Conservation (phyloP, 2,888 invertebrate genomes). For the Rotaria sp. region DNA sequence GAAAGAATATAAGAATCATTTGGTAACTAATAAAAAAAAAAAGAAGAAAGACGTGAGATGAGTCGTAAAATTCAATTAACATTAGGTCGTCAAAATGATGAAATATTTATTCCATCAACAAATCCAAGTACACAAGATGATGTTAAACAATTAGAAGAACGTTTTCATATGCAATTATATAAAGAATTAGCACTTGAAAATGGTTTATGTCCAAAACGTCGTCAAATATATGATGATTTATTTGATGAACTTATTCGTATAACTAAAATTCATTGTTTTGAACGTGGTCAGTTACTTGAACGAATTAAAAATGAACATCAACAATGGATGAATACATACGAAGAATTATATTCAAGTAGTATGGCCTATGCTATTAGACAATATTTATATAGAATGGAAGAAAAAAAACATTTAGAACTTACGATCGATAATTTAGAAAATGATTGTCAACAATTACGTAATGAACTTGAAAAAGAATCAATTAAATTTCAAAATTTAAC, state of each 20-base stretch:
- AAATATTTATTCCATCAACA: background rate
- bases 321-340: constrained; percentile 11
- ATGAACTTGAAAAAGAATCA: background rate
- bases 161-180: background rate
- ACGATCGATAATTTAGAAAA: background rate
- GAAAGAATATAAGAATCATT: background rate
- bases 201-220: constrained; percentile 16
- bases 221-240: constrained; percentile 8
- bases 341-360: constrained; percentile 13
- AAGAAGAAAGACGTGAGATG: background rate
- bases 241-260: constrained; percentile 12
- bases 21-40: background rate
- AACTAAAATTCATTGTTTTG: background rate
- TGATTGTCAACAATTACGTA: background rate
- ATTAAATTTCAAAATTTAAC: background rate
- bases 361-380: background rate
- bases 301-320: constrained; percentile 14
- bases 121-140: background rate
- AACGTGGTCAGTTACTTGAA: background rate
- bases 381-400: background rate
- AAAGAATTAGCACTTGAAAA: background rate
- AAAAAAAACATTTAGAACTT: background rate
- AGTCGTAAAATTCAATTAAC: background rate
- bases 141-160: constrained; percentile 14
- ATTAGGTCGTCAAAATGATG: background rate